These are phyloP conservation scores for Odontothrips loti DNA, from an alignment of 2,888 invertebrate species.

Conservation along the genomic window DNA sequence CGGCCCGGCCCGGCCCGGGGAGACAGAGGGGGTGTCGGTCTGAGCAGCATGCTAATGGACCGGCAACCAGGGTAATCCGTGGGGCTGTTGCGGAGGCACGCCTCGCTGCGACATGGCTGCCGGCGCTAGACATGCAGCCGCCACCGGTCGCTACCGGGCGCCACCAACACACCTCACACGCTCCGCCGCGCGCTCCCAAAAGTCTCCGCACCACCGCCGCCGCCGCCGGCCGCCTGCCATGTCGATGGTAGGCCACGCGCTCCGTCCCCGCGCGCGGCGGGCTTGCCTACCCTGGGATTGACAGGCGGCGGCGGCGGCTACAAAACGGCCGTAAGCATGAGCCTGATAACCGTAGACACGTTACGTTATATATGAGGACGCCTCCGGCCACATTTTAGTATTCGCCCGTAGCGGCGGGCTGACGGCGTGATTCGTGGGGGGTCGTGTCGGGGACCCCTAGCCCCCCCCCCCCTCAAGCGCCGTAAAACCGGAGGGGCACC, in stretches of 20 bases:
- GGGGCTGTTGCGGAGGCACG: constrained; percentile 5
- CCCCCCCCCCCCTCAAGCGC: no score
- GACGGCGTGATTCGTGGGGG: no score
- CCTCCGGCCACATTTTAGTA: no score
- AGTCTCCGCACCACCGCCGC: no score
- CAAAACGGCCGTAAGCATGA: no score
- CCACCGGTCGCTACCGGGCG: background rate
- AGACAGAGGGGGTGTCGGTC: background rate
- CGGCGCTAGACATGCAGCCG: background rate
- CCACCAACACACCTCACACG: background rate
- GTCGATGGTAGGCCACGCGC: background rate
- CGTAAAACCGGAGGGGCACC: background rate
- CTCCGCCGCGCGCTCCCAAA: background rate
- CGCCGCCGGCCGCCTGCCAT: background rate
- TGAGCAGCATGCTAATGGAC: constrained; percentile 24
- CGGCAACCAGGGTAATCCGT: constrained; percentile 16
- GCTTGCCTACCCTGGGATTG: no score
- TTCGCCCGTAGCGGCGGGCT: no score
- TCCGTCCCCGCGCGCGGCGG: no score
- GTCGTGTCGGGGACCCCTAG: no score
- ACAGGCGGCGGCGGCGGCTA: no score
- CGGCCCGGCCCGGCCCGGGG: background rate
- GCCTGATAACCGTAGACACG: no score
- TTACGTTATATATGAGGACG: no score
- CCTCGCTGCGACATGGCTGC: background rate